Percentiles rank a stretch among this genome's conserved stretches.
Conservation (phyloP, 2,797 vertebrate genomes). For the Dipus sagitta region DNA sequence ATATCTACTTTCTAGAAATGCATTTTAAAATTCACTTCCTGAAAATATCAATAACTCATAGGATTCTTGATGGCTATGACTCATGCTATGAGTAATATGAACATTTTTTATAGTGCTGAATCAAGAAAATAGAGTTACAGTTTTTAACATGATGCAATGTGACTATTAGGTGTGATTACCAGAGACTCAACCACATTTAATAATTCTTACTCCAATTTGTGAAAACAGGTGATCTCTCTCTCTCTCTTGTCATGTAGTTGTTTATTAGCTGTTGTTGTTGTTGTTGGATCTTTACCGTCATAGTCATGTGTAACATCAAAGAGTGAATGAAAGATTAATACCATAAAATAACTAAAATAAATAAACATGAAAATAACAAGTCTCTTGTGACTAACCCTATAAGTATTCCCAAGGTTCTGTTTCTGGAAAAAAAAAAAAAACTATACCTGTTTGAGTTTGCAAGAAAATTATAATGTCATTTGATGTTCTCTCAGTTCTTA, state of each 20-base stretch:
- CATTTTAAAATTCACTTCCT: conserved; percentile 44
- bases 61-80: conserved; percentile 11
- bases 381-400: not conserved
- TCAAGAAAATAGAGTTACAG: not conserved
- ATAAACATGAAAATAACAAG: not conserved
- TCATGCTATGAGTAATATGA: not conserved
- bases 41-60: conserved; percentile 33
- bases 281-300: not conserved
- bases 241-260: not conserved
- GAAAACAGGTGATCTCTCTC: too few species aligned
- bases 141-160: not conserved
- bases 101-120: not conserved
- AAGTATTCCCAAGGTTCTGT: not conserved
- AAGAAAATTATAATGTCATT: conserved; percentile 45
- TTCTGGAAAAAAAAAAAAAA: not conserved
- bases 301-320: not conserved
- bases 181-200: not conserved
- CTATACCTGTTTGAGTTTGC: not conserved
- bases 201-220: too few species aligned
- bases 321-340: not conserved
- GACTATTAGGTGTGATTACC: not conserved
- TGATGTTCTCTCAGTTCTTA: conserved; percentile 7
- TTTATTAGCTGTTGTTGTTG: not conserved
- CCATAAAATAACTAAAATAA: not conserved
- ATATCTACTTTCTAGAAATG: not conserved